phyloP scores from a whole-genome alignment of 2,113 vertebrate species.

The Alexandromys fortis region DNA sequence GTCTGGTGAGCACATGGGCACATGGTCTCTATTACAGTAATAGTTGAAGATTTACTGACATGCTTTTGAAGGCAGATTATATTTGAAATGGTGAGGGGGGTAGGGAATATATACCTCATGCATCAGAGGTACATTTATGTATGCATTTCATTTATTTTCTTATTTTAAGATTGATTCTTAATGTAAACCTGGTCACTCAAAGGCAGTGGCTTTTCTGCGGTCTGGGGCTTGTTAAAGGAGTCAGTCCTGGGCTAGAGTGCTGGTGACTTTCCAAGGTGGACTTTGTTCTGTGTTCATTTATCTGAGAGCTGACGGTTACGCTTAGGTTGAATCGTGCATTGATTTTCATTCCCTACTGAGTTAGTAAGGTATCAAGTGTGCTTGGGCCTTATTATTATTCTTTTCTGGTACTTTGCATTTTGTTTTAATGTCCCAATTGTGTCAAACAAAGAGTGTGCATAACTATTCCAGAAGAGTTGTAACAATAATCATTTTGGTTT shows the following conservation, averaged over 20 bases:
- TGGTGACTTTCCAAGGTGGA: neutral
- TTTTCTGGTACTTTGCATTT: slow-evolving; percentile 19
- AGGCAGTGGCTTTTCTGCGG: neutral
- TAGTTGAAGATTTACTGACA: slow-evolving; percentile 56
- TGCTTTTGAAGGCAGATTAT: slow-evolving; percentile 66
- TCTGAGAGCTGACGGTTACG: slow-evolving; percentile 12
- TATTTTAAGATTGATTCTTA: slow-evolving; percentile 22
- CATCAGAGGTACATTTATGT: neutral
- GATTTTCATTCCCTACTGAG: neutral
- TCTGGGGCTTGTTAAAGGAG: neutral
- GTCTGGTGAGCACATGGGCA: slow-evolving; percentile 74
- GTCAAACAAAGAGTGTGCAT: neutral
- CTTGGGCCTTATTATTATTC: neutral
- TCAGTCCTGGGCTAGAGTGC: neutral
- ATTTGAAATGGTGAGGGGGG: slow-evolving; percentile 61
- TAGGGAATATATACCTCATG: neutral
- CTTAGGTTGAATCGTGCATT: neutral
- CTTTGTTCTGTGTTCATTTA: accelerated
- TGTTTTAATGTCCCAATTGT: slow-evolving; percentile 22
- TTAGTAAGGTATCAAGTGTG: neutral
- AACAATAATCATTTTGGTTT: slow-evolving; percentile 72
- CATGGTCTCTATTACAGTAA: slow-evolving; percentile 71
- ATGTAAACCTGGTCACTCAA: neutral
- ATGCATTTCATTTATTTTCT: slow-evolving; percentile 51
- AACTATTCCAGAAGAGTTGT: slow-evolving; percentile 32